These are phyloP conservation scores for Lymantria dispar DNA, from an alignment of 2,888 invertebrate genomes.

Conservation along the genomic window DNA sequence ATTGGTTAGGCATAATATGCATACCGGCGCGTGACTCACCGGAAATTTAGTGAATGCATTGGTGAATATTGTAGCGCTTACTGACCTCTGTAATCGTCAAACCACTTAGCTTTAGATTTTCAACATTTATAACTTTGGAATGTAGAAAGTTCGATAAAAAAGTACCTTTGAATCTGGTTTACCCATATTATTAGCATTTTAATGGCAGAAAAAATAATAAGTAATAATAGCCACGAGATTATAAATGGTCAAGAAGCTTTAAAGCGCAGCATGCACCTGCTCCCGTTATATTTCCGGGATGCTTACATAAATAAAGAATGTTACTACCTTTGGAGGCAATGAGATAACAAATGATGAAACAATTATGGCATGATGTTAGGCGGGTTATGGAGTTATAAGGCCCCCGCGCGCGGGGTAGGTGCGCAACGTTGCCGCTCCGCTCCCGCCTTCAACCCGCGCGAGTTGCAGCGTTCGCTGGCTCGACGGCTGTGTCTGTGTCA, in stretches of 20 bases:
- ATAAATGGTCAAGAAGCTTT: background rate
- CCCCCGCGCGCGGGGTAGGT: slow-evolving; percentile 51
- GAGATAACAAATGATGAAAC: slow-evolving; percentile 65
- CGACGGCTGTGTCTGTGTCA: slow-evolving; percentile 39
- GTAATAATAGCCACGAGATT: background rate
- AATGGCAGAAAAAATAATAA: background rate
- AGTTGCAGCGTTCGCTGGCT: slow-evolving; percentile 31
- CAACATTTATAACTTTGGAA: slow-evolving; percentile 6
- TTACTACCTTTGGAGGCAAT: slow-evolving; percentile 46
- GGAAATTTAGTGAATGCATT: slow-evolving; percentile 45
- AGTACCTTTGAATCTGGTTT: background rate
- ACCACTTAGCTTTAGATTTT: slow-evolving; percentile 20
- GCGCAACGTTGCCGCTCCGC: slow-evolving; percentile 62
- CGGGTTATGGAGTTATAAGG: slow-evolving; percentile 45
- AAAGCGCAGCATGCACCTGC: slow-evolving; percentile 16
- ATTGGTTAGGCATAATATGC: slow-evolving; percentile 34
- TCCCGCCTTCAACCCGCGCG: slow-evolving; percentile 33
- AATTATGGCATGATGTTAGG: slow-evolving; percentile 58
- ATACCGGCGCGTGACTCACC: slow-evolving; percentile 52
- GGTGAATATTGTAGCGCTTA: slow-evolving; percentile 29
- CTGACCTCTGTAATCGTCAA: slow-evolving; percentile 23
- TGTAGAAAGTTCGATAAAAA: background rate
- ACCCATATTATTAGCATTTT: no score
- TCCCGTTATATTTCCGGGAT: slow-evolving; percentile 9
- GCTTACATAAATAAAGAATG: slow-evolving; percentile 23